Conservation (phyloP, 2,113 vertebrate genomes). For the Campylorhamphus procurvoides region DNA sequence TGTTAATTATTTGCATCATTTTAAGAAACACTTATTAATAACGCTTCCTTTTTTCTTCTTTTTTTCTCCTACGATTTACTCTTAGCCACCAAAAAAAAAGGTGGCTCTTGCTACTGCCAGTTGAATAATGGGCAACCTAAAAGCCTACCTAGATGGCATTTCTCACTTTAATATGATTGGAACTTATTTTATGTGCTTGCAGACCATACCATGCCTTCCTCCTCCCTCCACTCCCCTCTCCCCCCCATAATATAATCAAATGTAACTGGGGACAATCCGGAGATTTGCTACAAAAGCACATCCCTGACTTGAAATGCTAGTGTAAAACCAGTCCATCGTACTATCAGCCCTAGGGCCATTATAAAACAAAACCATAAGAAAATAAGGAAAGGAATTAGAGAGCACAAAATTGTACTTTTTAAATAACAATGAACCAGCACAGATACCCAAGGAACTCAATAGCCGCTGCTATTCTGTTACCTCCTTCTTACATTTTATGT, state of each 20-base stretch:
- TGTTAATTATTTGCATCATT: not conserved
- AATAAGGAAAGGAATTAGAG: not conserved
- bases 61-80: not conserved
- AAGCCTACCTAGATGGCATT: not conserved
- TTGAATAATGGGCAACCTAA: not conserved
- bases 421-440: not conserved
- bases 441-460: not conserved
- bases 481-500: not conserved
- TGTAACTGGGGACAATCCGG: not conserved
- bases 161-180: not conserved
- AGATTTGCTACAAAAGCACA: not conserved
- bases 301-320: not conserved
- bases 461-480: not conserved
- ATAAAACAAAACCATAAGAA: not conserved
- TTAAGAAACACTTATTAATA: not conserved
- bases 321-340: not conserved
- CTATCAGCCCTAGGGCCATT: not conserved
- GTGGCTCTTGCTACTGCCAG: not conserved
- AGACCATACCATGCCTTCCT: not conserved
- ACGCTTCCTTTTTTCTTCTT: not conserved
- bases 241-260: not conserved
- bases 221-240: too few relatives aligned
- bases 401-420: not conserved
- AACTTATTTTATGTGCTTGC: not conserved
- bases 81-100: not conserved